Evolutionary conservation across 2,888 invertebrate genomes (phyloP).

Genomic region (Ferrisia virgata): DNA sequence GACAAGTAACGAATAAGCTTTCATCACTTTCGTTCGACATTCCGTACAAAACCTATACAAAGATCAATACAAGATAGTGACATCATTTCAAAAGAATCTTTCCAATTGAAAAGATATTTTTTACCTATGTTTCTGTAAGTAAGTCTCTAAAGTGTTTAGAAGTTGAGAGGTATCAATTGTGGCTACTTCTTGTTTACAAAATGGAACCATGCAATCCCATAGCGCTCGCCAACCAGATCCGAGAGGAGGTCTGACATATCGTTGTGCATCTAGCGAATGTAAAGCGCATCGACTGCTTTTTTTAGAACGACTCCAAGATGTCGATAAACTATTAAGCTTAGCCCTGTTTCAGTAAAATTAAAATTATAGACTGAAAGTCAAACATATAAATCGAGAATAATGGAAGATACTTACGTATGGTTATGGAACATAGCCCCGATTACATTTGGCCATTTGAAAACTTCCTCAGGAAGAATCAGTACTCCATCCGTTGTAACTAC

Average conservation of each 20-base stretch:
- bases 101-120: not conserved
- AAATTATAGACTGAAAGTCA: not conserved
- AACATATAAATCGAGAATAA: not conserved
- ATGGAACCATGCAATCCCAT: constrained; percentile 79
- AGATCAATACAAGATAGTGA: not conserved
- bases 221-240: constrained; percentile 75
- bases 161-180: constrained; percentile 81
- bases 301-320: constrained; percentile 78
- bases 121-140: constrained; percentile 81
- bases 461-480: constrained; percentile 57
- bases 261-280: constrained; percentile 85
- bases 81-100: not conserved
- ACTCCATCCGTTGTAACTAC: constrained; percentile 57
- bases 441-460: constrained; percentile 73
- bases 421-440: constrained; percentile 81
- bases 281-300: constrained; percentile 85
- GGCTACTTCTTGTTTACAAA: constrained; percentile 79
- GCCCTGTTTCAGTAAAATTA: constrained; percentile 55
- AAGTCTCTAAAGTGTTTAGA: constrained; percentile 81
- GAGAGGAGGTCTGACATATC: constrained; percentile 61
- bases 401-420: constrained; percentile 65
- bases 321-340: constrained; percentile 72
- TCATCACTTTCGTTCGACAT: constrained; percentile 83
- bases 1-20: constrained; percentile 82
- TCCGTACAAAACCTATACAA: constrained; percentile 75